Evolutionary conservation across 35 echinoderm and acorn worm genomes (phyloP), one percentile per base, ranked within the genome.

Genomic region (Ophioderma brevispina): DNA sequence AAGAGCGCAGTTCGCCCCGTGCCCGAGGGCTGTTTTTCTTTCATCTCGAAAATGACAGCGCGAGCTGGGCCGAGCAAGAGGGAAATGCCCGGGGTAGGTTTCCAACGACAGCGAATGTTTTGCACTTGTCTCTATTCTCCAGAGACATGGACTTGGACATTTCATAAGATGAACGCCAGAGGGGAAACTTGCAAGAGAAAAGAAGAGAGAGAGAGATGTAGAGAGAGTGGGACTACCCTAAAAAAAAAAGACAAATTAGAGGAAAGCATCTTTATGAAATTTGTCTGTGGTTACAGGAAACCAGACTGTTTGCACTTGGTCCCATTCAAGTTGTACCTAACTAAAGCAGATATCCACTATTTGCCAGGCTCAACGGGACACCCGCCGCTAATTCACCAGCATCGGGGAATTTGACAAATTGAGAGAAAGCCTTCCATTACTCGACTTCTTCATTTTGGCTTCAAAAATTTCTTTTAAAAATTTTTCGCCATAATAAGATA

Each of bases 11-110:
- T 70, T 70, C 59, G 59, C 59, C 59, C 59, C 15, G 59, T 70
- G 59, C 59, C 59, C n/a, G 17, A 70, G 59, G 83, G 83, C 83
- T 85, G 83, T 85, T 85, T 85, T 85, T 85, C 83, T 85, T 85
- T 85, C 83, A 85, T 85, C 83, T 85, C 52, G 55, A 85, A 85
- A 85, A 85, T 85, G 83, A 85, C 83, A 64, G 59, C 52, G 83
- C 19, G 83, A 59, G 59, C 59, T 70, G 59, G 59, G 59, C 59
- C 59, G 59, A 70, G 28, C 59, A 25, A 70, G 28, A 70, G 59
- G 59, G 59, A 70, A 70, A 70, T 70, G 59, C 59, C 59, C 59
- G 59, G 59, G 59, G 59, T 70, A 25, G 59, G 59, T 70, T 70
- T 70, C 17, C 59, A 70, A 70, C 59, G 59, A 70, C 28, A 30